Evolutionary conservation across 2,113 vertebrate genomes (phyloP), one percentile per base, ranked within the genome.

Genomic region (Takifugu bimaculatus): DNA sequence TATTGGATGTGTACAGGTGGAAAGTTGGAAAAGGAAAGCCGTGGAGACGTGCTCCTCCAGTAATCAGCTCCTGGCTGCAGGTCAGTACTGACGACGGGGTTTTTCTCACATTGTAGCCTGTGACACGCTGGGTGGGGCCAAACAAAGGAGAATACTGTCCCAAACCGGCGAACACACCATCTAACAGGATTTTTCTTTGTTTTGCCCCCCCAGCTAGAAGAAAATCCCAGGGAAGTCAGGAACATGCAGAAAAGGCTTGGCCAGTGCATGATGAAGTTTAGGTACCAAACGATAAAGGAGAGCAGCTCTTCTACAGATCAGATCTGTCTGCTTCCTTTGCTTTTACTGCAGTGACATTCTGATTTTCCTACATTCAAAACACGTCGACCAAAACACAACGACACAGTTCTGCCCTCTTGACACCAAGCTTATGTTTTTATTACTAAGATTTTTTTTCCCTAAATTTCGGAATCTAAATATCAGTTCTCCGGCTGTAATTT

Each of bases 1-100:
- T 59, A 4, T 61, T 4, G 4, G 44, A 0, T 61, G 0, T 75
- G 43, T 5, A 1, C 84, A 97, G 95, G 91, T 94, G 80, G 89
- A 92, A 50, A 92, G 77, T 0, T 97, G 94, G 94, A 79, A 89
- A n/a, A 80, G 32, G 52, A 86, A 87, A 75, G 89, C 93, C 7
- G 80, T 88, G 50, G 94, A 95, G 79, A 90, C 78, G 0, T 97
- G 95, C 43, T 90, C 91, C 50, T 83, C 89, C 75, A 93, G 91
- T 70, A 94, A 93, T 70, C 93, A 93, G 58, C 88, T 91, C 57
- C 89, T 94, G 43, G 86, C 92, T 75, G 87, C 90, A 90, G 94
- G 94, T 91, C 2, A 65, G 89, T 93, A 72, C 2, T 1, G 2
- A 5, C 12, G 0, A 3, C 13, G 35, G 9, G 1, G 35, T 32